Evolutionary conservation across 2,113 vertebrate species (phyloP), one percentile per base, ranked within the genome.

Genomic region (Lagopus muta): DNA sequence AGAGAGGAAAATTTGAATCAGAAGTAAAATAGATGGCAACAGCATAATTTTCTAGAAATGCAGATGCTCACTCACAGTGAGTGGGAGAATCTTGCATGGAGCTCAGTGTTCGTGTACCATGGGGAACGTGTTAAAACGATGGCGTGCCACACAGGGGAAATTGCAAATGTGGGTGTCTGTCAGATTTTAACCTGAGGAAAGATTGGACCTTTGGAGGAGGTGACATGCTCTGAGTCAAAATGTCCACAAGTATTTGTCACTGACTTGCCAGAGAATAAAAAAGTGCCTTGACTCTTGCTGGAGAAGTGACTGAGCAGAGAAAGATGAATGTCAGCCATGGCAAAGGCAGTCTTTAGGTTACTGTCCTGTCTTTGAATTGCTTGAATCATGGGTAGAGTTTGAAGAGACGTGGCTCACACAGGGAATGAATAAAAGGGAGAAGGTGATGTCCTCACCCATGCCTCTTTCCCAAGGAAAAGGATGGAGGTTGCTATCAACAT

Each of bases 41-140:
- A 71, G 91, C 78, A 89, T 79, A 73, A 93, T 91, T 86, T 88
- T 38, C 80, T 73, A 83, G 93, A 92, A 92, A 93, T 61, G 86
- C 89, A 91, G 92, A 65, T 96, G 91, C 91, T 96, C 95, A 88
- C 94, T 96, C 95, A 79, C 62, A 82, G 89, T 74, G 92, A 94
- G 96, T 96, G 96, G 95, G 95, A 96, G 96, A 82, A 66, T 18
- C 94, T 30, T 80, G 82, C 91, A 85, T 34, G 86, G 93, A 93
- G 92, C 92, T 89, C 40, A 8, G 78, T 12, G 36, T 13, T 94
- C 84, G 42, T 94, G 94, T 96, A 87, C 78, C 91, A 80, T 3
- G 45, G 91, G 91, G 87, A 92, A 94, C 54, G 92, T 95, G 95
- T 66, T 40, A 82, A 58, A 87, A 76, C 3, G 67, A 55, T 11